Base-by-base conservation (phyloP, 2,888 invertebrate genomes). In the Cosmia trapezina region DNA sequence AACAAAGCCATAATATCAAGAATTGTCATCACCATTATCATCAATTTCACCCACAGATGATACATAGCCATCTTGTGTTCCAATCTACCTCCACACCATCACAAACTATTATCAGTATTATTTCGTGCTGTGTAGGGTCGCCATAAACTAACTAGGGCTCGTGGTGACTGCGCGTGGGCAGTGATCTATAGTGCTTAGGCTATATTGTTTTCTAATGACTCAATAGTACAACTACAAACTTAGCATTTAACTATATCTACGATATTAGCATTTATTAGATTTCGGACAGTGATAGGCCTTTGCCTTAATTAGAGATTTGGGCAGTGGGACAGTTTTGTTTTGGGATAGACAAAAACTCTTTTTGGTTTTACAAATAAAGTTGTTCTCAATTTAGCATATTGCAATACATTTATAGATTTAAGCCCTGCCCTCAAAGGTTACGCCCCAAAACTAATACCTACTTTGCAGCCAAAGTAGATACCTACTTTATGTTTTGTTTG, bases 181-280 rank as follows among this genome's bases (percentile, higher is more conserved):
- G 81, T 94, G 95, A 96, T 93, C 91, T 93, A 95, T 90, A 91
- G 86, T 86, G 87, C 88, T 85, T 87, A 86, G 85, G 89, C 92
- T 91, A 92, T 94, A 93, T 94, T 95, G 94, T 94, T 94, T 94
- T 94, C 93, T 94, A 95, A 95, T 95, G 94, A 93, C 94, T 95
- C 93, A 94, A 94, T 94, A 91, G 70, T 78, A 71, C 64, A 83
- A 70, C 45, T 70, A 74, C 70, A 81, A 75, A 73, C 56, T 74
- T 49, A 59, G 60, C 74, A 61, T 78, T 80, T 78, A 78, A 66
- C 45, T 59, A 17, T 76, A 73, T 76, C 33, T 22, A 1, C 1
- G 43, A 43, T 76, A 54, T 56, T 73, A 43, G 54, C 33, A 64
- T 67, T 73, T 56, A 14, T 43, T 19, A 56, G 56, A 73, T 73